phyloP scores from a whole-genome alignment of 2,888 invertebrate species.

The Pyralis farinalis region DNA sequence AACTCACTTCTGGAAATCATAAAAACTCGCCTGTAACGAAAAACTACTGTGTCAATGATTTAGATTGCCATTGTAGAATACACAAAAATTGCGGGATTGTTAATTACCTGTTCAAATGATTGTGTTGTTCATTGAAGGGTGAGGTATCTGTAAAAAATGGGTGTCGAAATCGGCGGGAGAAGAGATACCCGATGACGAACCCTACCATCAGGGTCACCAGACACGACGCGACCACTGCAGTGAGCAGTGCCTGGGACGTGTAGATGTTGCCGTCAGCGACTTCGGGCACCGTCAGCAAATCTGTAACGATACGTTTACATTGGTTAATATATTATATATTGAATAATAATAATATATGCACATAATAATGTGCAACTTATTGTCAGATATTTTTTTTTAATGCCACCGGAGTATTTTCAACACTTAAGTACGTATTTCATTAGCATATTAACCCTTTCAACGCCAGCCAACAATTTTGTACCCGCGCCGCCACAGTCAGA shows the following conservation, averaged over 20 bases:
- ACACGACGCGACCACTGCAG: constrained; percentile 90
- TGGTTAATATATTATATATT: too few relatives aligned
- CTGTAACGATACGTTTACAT: constrained; percentile 38
- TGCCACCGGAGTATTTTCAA: too few relatives aligned
- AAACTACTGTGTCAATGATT: constrained; percentile 25
- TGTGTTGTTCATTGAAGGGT: constrained; percentile 88
- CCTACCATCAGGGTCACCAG: constrained; percentile 90
- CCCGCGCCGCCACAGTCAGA: too few relatives aligned
- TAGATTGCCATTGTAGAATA: neutral
- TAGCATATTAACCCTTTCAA: too few relatives aligned
- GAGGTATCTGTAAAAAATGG: constrained; percentile 87
- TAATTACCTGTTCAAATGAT: constrained; percentile 86
- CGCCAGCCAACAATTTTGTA: too few relatives aligned
- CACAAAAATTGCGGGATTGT: neutral
- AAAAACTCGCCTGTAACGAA: constrained; percentile 50
- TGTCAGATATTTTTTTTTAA: too few relatives aligned
- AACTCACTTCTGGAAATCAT: constrained; percentile 50
- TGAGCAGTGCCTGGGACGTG: constrained; percentile 89
- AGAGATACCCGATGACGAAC: constrained; percentile 91
- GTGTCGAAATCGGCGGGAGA: constrained; percentile 88
- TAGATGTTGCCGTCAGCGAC: constrained; percentile 85
- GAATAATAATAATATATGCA: too few relatives aligned
- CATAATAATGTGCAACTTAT: too few relatives aligned
- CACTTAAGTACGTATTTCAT: too few relatives aligned
- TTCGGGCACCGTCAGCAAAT: constrained; percentile 67